Conservation (phyloP, 2,888 invertebrate genomes). For the Metellina segmentata region DNA sequence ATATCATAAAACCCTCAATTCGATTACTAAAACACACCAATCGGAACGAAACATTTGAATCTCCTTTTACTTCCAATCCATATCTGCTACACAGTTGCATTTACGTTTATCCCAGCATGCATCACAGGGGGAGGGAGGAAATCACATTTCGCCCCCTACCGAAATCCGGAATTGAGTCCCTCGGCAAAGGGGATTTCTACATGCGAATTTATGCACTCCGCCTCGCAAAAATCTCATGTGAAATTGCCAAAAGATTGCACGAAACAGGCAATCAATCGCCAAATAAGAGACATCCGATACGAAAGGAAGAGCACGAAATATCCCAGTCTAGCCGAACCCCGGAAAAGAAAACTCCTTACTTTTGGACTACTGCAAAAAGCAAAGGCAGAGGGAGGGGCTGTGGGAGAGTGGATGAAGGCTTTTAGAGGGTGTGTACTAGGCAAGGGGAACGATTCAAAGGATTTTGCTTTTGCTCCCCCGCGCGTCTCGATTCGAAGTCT, state of each 20-base stretch:
- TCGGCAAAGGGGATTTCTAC: conserved; percentile 3
- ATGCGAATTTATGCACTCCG: neutral
- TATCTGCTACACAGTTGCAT: neutral
- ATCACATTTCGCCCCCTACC: neutral
- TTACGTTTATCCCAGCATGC: neutral
- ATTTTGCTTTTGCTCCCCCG: conserved; percentile 34
- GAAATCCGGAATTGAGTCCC: neutral
- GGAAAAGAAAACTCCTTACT: conserved; percentile 44
- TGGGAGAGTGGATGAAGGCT: neutral
- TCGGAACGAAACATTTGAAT: neutral
- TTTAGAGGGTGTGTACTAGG: conserved; percentile 55
- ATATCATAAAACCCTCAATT: neutral
- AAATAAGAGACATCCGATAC: conserved; percentile 51
- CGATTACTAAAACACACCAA: neutral
- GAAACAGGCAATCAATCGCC: conserved; percentile 52
- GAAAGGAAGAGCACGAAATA: conserved; percentile 49
- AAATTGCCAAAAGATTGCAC: conserved; percentile 18
- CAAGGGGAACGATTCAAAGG: conserved; percentile 58
- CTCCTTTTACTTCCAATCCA: neutral
- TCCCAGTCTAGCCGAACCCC: conserved; percentile 11
- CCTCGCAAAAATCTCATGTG: neutral
- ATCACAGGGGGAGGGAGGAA: neutral
- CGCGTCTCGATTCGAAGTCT: conserved; percentile 36
- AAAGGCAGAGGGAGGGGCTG: neutral
- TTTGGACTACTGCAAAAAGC: conserved; percentile 25